These are phyloP conservation scores for Agonopterix arenella DNA, from an alignment of 2,888 invertebrate genomes.

Conservation along the genomic window DNA sequence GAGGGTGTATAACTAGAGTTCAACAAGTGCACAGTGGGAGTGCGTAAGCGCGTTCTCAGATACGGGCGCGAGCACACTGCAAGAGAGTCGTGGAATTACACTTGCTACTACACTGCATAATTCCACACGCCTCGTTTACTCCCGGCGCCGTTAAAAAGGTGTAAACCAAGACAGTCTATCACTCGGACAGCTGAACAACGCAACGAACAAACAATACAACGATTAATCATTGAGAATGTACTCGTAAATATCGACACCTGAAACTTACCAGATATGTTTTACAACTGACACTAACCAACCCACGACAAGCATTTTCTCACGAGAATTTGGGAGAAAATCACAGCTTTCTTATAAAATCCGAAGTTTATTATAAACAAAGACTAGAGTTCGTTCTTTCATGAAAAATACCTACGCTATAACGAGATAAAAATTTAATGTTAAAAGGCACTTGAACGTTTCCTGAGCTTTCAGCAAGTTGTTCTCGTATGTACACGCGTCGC, in stretches of 20 bases:
- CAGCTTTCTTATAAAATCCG: slow-evolving; percentile 6
- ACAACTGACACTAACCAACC: slow-evolving; percentile 46
- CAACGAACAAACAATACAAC: slow-evolving; percentile 50
- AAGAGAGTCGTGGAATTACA: slow-evolving; percentile 20
- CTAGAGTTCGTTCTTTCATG: too few relatives aligned
- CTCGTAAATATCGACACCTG: slow-evolving; percentile 57
- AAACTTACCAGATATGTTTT: slow-evolving; percentile 55
- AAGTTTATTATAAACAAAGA: too few relatives aligned
- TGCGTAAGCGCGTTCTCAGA: slow-evolving; percentile 44
- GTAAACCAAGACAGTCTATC: slow-evolving; percentile 37
- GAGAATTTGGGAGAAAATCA: slow-evolving; percentile 43
- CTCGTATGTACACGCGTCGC: too few relatives aligned
- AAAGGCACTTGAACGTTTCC: too few relatives aligned
- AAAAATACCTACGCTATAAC: too few relatives aligned
- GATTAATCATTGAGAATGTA: slow-evolving; percentile 50
- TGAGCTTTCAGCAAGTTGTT: too few relatives aligned
- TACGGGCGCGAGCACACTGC: slow-evolving; percentile 46
- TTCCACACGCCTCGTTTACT: slow-evolving; percentile 48
- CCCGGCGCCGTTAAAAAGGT: slow-evolving; percentile 47
- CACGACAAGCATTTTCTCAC: background rate
- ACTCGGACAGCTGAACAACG: slow-evolving; percentile 21
- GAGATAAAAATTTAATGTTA: too few relatives aligned
- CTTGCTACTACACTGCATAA: slow-evolving; percentile 38
- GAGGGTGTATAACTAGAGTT: background rate
- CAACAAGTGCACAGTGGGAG: background rate